A percentile compares a stretch with the other conserved stretches of the same genome.
Evolutionary conservation across 2,797 vertebrate species (phyloP).

Genomic region (Linurgus olivaceus): DNA sequence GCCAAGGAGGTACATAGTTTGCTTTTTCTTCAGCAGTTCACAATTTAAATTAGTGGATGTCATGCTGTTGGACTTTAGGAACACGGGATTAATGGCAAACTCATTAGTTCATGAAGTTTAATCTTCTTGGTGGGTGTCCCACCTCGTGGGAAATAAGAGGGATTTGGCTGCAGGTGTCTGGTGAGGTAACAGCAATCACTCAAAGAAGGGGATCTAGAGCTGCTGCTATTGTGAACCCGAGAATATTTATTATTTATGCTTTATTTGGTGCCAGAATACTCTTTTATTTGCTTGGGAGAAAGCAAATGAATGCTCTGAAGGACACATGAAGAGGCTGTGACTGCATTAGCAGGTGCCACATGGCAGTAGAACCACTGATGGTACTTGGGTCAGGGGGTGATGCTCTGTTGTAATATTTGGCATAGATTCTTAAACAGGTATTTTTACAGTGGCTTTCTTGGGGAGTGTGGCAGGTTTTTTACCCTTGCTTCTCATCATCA

Average conservation of each 20-base stretch:
- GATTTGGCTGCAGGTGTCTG: constrained; percentile 43
- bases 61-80: constrained; percentile 31
- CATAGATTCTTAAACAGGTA: not conserved
- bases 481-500: not conserved
- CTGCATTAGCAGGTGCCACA: not conserved
- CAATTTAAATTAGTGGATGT: constrained; percentile 37
- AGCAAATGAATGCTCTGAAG: not conserved
- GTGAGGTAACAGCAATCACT: constrained; percentile 1
- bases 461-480: not conserved
- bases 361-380: not conserved
- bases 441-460: not conserved
- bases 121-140: constrained; percentile 56
- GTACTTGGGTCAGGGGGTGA: not conserved
- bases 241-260: not conserved
- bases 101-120: constrained; percentile 59
- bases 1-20: not conserved
- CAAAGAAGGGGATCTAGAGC: not conserved
- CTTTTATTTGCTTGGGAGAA: not conserved
- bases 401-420: not conserved
- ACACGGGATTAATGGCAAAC: constrained; percentile 33
- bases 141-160: constrained; percentile 7
- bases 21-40: constrained; percentile 4
- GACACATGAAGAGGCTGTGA: not conserved
- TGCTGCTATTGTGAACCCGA: not conserved
- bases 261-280: not conserved